These are phyloP conservation scores for Pogona vitticeps DNA, from an alignment of 2,113 vertebrate genomes.

Conservation along the genomic window DNA sequence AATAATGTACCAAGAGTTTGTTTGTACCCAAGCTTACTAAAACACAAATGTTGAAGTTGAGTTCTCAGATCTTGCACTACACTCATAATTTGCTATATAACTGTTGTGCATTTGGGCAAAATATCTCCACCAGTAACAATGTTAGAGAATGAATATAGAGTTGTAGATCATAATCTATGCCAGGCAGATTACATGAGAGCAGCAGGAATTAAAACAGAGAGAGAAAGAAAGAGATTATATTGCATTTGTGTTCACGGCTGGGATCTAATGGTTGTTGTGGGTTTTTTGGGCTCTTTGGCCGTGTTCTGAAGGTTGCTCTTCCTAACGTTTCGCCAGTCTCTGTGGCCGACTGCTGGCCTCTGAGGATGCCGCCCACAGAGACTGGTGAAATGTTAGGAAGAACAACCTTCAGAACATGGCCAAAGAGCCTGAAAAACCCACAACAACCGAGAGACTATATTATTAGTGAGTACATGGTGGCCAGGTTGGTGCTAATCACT, in stretches of 20 bases:
- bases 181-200: background rate
- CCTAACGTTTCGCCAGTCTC: too few relatives aligned
- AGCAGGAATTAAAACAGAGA: background rate
- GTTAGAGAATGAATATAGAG: background rate
- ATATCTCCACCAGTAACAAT: background rate
- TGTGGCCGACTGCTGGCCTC: too few relatives aligned
- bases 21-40: background rate
- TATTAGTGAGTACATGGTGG: background rate
- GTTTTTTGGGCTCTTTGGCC: too few relatives aligned
- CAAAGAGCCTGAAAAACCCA: too few relatives aligned
- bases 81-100: background rate
- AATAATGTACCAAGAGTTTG: background rate
- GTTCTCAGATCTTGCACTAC: background rate
- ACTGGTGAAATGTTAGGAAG: too few relatives aligned
- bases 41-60: background rate
- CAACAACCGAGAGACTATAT: too few relatives aligned
- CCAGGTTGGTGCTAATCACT: background rate
- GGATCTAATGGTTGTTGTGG: too few relatives aligned
- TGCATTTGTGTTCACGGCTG: too few relatives aligned
- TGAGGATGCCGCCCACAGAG: too few relatives aligned
- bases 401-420: too few relatives aligned
- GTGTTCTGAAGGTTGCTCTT: too few relatives aligned
- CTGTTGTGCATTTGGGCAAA: background rate
- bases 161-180: background rate
- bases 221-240: too few relatives aligned